Base-by-base conservation (phyloP, 2,888 invertebrate genomes). In the Pollenia griseotomentosa region DNA sequence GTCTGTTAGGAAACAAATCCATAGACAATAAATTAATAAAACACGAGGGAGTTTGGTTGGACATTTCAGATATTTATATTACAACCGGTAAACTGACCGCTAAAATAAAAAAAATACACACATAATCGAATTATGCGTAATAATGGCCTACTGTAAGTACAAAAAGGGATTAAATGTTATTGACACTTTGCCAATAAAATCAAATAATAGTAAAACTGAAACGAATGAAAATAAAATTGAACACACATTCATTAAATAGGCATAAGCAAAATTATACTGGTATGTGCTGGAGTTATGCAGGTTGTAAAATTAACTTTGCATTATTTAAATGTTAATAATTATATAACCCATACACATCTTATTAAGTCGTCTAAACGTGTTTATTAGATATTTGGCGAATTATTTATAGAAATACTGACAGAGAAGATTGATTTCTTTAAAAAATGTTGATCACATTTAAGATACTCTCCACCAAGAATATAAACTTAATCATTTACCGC, bases 151-250 rank as follows among this genome's bases (percentile, higher is more conserved):
- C 66, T 44, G 65, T 46, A 9, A 19, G 14, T 11, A 61, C 19
- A 51, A 51, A 59, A 51, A 61, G 57, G 68, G 48, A 46, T 78
- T 68, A 51, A 16, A 44, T 65, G 53, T 48, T 63, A 71, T 71
- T 80, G 80, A 80, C 71, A 71, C 16, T 80, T 73, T 63, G 80
- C 71, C 80, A 63, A 71, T 44, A 55, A 73, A 65, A 68, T 44
- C 3, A 44, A 51, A 14, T 44, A 79, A 59, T 44, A 51, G 48
- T 51, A 33, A 33, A 53, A 40, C 19, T 42, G 16, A 53, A 70
- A 40, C n/a, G 23, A 70, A 55, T 11, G 10, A 70, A 51, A 40
- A 40, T 40, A 2, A 53, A 53, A 14, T 68, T 61, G 33, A 14
- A 78, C 12, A 57, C 8, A 55, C 23, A 66, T 55, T 42, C 16